phyloP scores from a whole-genome alignment of 2,888 invertebrate species.

The Amphipoea lucens region DNA sequence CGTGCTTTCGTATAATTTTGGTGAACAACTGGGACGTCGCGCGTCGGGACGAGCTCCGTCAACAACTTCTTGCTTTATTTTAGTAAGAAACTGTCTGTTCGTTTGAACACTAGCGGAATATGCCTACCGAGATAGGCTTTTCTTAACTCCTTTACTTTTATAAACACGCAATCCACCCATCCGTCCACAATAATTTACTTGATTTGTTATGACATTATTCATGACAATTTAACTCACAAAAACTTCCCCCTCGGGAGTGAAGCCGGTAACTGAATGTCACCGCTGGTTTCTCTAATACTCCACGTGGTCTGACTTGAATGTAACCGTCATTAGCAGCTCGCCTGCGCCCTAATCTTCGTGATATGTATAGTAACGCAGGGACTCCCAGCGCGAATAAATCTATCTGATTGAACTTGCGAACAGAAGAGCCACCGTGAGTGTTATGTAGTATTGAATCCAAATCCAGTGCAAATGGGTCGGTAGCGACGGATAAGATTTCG shows the following conservation, averaged over 20 bases:
- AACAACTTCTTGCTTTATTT: constrained; percentile 3
- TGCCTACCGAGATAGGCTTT: not conserved
- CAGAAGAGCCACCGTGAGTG: not conserved
- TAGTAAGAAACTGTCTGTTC: not conserved
- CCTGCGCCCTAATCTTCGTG: not conserved
- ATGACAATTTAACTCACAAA: constrained; percentile 19
- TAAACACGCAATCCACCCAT: constrained; percentile 25
- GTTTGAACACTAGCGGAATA: not conserved
- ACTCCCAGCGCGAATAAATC: constrained; percentile 11
- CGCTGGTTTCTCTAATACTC: not conserved
- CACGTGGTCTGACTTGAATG: not conserved
- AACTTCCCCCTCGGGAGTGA: not conserved
- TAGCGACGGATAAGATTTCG: constrained; percentile 4
- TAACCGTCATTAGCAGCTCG: constrained; percentile 6
- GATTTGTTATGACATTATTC: constrained; percentile 9
- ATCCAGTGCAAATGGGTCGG: constrained; percentile 5
- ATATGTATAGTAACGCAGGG: not conserved
- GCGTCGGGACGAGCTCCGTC: not conserved
- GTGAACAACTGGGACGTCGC: not conserved
- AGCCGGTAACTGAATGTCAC: constrained; percentile 15
- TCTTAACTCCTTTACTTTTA: constrained; percentile 1
- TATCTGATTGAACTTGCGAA: constrained; percentile 1
- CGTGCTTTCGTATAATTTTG: constrained; percentile 38
- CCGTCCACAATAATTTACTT: constrained; percentile 6
- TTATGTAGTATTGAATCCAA: constrained; percentile 8